Base-by-base conservation (phyloP, 2,888 invertebrate species). In the Unio pictorum region DNA sequence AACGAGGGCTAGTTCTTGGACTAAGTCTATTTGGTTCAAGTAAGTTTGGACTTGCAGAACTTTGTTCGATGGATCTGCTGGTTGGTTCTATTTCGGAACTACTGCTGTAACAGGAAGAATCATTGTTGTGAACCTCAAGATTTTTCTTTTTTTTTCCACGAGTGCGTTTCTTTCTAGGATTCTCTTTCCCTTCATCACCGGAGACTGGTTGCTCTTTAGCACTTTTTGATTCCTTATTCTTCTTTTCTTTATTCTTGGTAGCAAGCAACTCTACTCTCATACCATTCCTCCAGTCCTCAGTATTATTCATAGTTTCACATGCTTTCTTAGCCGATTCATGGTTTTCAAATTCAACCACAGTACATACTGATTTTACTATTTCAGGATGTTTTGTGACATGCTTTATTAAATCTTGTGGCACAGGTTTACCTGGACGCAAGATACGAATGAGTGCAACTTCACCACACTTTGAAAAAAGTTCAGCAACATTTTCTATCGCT, bases 381-480 rank as follows among this genome's bases (percentile, higher is more conserved):
- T 95, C 95, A 30, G 96, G 96, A 87, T 96, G 95, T 88, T 96
- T 96, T 87, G 95, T 95, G 84, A 96, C 94, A 89, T 96, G 96
- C 89, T 95, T 95, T 70, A 96, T 93, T 30, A 97, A 95, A 90
- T 97, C 97, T 5, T 95, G 94, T 3, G 97, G 97, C 67, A 96
- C 94, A 17, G 96, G 94, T 91, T 95, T 95, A 58, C 97, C 96
- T 0, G 97, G 96, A 67, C 95, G 92, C 62, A 97, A 91, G 74
- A 97, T 95, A 69, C 97, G 92, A 67, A 98, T 95, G 57, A 96
- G 91, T 4, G 95, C 95, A 61, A 98, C 96, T 89, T 96, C 96
- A 4, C 97, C 97, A 87, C 96, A 97, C 67, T 93, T 92, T 18
- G 94, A 93, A 91, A 98, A 97, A 75, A 97, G 91, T 87, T 96